phyloP scores from a whole-genome alignment of 2,797 vertebrate species.

The Takifugu rubripes region DNA sequence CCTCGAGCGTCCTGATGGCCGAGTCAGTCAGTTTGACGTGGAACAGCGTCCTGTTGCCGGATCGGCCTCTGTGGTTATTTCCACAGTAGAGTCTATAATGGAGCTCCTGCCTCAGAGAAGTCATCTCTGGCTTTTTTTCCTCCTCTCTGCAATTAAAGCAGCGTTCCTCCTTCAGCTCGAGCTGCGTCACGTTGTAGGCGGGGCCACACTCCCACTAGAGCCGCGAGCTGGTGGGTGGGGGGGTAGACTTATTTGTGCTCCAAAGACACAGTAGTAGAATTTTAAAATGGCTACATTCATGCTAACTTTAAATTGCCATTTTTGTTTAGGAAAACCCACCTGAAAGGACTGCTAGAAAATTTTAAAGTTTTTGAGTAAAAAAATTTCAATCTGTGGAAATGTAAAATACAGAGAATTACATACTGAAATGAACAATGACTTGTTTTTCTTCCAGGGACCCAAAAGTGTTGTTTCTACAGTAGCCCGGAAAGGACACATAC shows the following conservation, averaged over 20 bases:
- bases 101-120: slow-evolving; percentile 74
- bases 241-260: not conserved
- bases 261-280: no score
- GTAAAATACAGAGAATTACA: no score
- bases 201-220: slow-evolving; percentile 34
- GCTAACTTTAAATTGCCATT: no score
- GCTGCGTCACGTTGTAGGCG: slow-evolving; percentile 65
- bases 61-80: slow-evolving; percentile 52
- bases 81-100: slow-evolving; percentile 76
- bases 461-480: no score
- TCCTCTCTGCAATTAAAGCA: slow-evolving; percentile 52
- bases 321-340: no score
- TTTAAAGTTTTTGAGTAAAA: no score
- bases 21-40: slow-evolving; percentile 83
- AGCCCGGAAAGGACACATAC: no score
- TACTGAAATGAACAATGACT: no score
- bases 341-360: no score
- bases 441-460: no score
- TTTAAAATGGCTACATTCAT: no score
- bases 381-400: no score
- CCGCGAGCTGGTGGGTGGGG: not conserved
- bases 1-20: slow-evolving; percentile 79
- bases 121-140: slow-evolving; percentile 74
- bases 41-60: slow-evolving; percentile 71
- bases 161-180: slow-evolving; percentile 58